Evolutionary conservation across 2,888 invertebrate genomes (phyloP).

Genomic region (Aleiodes alternator): DNA sequence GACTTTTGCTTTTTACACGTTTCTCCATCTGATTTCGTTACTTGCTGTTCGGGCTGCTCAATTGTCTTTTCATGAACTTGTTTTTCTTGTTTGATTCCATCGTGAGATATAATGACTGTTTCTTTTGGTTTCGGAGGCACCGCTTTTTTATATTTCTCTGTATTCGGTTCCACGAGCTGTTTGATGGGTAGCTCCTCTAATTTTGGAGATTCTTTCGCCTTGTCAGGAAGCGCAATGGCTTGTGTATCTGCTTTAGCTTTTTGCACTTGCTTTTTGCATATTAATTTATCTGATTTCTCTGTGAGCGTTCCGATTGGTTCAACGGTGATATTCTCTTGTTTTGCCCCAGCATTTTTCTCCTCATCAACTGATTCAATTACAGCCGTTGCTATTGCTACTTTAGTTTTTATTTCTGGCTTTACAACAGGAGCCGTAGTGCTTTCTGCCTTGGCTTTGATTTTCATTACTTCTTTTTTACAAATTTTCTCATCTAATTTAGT

Average conservation of each 20-base stretch:
- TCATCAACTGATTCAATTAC: too few species aligned
- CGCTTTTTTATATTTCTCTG: neutral
- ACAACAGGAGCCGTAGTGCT: too few species aligned
- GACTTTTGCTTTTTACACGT: conserved; percentile 22
- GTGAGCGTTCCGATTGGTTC: too few species aligned
- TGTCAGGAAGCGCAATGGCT: too few species aligned
- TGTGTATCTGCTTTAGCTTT: neutral
- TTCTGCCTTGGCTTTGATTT: neutral
- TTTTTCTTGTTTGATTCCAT: conserved; percentile 16
- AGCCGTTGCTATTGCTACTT: too few species aligned
- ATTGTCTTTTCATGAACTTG: conserved; percentile 38
- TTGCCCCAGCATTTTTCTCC: too few species aligned
- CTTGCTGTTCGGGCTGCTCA: neutral
- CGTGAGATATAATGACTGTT: neutral
- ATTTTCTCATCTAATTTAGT: neutral
- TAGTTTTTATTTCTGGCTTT: too few species aligned
- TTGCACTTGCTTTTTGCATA: conserved; percentile 5
- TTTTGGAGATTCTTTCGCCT: too few species aligned
- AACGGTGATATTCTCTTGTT: too few species aligned
- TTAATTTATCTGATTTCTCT: too few species aligned
- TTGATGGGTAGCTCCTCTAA: too few species aligned
- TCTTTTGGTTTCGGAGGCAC: neutral
- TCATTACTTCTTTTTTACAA: conserved; percentile 8
- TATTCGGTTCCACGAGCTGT: conserved; percentile 1
- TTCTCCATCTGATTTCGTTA: conserved; percentile 40